Base-by-base conservation (phyloP, 1,140 invertebrate species). In the Diploscapter pachys region DNA sequence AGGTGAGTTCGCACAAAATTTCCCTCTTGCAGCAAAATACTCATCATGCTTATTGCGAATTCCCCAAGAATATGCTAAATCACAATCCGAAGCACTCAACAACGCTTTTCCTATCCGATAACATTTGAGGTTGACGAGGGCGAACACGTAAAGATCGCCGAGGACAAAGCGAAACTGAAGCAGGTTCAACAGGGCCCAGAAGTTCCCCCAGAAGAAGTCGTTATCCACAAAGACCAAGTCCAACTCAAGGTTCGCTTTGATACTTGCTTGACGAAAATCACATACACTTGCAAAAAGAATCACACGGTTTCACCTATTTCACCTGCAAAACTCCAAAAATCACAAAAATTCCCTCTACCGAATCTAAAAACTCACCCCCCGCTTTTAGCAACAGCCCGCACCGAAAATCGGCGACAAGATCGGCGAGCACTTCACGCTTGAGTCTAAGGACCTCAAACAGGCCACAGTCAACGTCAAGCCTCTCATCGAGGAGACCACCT, bases 161-260 rank as follows among this genome's bases (percentile, higher is more conserved):
- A 81, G 11, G 83, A 84, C 4, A 73, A 80, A 50, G 83, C 83
- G 3, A 85, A 82, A 67, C 59, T 84, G 56, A 77, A 73, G 31
- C 65, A 67, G 56, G 75, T 81, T n/a, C 71, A 80, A 72, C 83
- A 84, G 75, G 81, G 81, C 9, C 82, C 84, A 4, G 77, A 79
- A 56, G 70, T 82, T 51, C 77, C 61, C 57, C 85, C 73, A 66
- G 77, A 77, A 11, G 76, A 77, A 53, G 74, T 75, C 63, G 72
- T 84, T 56, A 71, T 81, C 0, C 80, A 81, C 66, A 83, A 83
- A 63, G 80, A 84, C 55, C 82, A 85, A 74, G 82, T 84, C 8
- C 74, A 82, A 62, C 71, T 84, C 13, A 80, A 76, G 77, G 72
- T 70, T 52, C 56, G 48, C 9, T 71, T 73, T 31, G 4, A 63